phyloP scores from a whole-genome alignment of 1,140 invertebrate species.

The Cherax quadricarinatus region DNA sequence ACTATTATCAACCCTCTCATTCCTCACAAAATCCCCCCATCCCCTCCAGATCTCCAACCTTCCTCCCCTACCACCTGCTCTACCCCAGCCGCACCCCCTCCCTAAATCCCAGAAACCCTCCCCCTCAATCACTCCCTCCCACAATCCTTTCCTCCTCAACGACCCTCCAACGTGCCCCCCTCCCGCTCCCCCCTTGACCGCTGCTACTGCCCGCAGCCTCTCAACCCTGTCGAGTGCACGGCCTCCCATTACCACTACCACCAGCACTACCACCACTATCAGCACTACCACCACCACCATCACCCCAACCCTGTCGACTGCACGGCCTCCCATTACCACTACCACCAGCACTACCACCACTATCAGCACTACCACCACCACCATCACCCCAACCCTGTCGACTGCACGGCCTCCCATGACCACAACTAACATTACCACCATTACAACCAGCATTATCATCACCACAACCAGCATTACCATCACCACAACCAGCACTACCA shows the following conservation, averaged over 20 bases:
- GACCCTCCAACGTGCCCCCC: not conserved
- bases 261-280: not conserved
- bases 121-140: not conserved
- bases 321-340: not conserved
- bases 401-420: not conserved
- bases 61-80: too few species aligned
- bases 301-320: not conserved
- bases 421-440: too few species aligned
- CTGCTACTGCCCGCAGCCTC: too few species aligned
- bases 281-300: not conserved
- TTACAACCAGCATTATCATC: not conserved
- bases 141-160: not conserved
- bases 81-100: not conserved
- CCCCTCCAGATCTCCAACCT: too few species aligned
- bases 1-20: too few species aligned
- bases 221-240: too few species aligned
- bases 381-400: not conserved
- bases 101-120: not conserved
- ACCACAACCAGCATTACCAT: not conserved
- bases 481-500: not conserved
- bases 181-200: too few species aligned
- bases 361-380: not conserved
- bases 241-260: not conserved
- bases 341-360: not conserved
- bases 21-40: too few species aligned